Conservation (phyloP, 2,797 vertebrate species). For the Esox masquinongy region DNA sequence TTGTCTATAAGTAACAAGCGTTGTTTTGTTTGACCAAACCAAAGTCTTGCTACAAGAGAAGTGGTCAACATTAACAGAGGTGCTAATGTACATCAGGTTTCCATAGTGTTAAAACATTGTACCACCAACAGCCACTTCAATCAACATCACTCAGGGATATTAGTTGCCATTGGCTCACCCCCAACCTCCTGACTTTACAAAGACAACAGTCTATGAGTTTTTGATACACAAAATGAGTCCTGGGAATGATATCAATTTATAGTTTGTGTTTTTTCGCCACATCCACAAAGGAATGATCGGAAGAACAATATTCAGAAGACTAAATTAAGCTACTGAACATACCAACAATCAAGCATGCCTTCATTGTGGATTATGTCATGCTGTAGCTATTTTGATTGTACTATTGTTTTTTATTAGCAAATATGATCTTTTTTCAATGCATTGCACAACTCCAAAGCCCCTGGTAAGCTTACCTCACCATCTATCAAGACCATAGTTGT, state of each 20-base stretch:
- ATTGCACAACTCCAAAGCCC: too few species aligned
- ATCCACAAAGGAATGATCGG: background rate
- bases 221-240: background rate
- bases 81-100: conserved; percentile 47
- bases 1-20: conserved; percentile 44
- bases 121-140: conserved; percentile 6
- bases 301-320: background rate
- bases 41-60: conserved; percentile 43
- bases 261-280: background rate
- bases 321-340: background rate
- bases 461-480: too few species aligned
- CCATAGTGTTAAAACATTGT: conserved; percentile 25
- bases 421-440: too few species aligned
- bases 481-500: background rate
- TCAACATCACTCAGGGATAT: conserved; percentile 34
- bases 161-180: conserved; percentile 12
- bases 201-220: background rate
- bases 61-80: conserved; percentile 13
- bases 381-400: background rate
- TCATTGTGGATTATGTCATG: background rate
- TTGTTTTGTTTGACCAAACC: conserved; percentile 58
- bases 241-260: background rate
- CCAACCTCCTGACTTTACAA: background rate
- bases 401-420: too few species aligned
- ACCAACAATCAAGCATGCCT: background rate